Evolutionary conservation across 92 coral and sea anemone species (phyloP), one percentile per base, ranked within the genome.

Genomic region (Isaurus tuberculatus): DNA sequence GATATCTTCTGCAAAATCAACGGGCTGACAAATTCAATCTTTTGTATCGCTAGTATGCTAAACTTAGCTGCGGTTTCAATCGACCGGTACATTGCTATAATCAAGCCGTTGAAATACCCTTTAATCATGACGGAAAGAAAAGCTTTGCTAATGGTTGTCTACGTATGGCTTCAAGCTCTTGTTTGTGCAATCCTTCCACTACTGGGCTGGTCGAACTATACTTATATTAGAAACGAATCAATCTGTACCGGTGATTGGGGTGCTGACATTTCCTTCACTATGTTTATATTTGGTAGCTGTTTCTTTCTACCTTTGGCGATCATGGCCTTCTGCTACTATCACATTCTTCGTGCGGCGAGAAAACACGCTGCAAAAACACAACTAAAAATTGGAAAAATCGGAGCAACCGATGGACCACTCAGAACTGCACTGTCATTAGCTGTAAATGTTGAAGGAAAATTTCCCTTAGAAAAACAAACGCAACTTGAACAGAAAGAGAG

Each of bases 241-340:
- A 93, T 93, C 36, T 93, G 97, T 75, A 93, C 97, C 64, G 94
- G 86, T 6, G 86, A 93, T 55, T 93, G 97, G 97, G 91, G 97
- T 3, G 64, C 82, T 25, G 65, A 80, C 74, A 87, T 93, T 30
- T 87, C 94, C 10, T 93, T 91, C 44, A 93, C 97, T 14, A n/a
- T 93, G 71, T 93, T 93, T 74, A 89, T 93, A 46, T 93, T 93
- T 43, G 94, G 89, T 27, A 70, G 89, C 40, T 86, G 93, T 49
- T 93, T 93, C 88, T 89, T 91, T 48, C 84, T 83, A 0, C 97
- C 97, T 0, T 77, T 93, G 11, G 46, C 86, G 16, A 79, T 93
- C 43, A 93, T 93, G 97, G 84, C 85, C 8, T 92, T 33, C 81
- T 88, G 94, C 72, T 93, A 93, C 66, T 93, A 73, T 42, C 86